Evolutionary conservation across 2,888 invertebrate species (phyloP).

Genomic region (Orthosia gracilis): DNA sequence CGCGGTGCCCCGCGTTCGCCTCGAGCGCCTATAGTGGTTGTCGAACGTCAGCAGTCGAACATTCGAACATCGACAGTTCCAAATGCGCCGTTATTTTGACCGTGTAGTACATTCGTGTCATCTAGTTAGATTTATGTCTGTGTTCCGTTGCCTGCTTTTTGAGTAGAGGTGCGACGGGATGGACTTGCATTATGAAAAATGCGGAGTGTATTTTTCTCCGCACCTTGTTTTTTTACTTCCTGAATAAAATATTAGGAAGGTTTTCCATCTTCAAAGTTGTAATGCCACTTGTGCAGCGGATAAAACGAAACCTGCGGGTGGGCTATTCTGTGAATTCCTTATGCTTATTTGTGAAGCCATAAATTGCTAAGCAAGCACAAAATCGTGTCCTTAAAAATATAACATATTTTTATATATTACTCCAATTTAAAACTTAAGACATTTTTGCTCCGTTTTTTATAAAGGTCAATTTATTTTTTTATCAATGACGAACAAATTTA

Average conservation of each 20-base stretch:
- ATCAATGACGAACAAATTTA: constrained; percentile 37
- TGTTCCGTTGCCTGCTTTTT: constrained; percentile 4
- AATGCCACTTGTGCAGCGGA: background rate
- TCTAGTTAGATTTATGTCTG: too few species aligned
- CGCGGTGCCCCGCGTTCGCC: too few species aligned
- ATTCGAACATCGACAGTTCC: too few species aligned
- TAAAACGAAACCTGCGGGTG: background rate
- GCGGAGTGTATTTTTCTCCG: background rate
- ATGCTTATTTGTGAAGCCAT: background rate
- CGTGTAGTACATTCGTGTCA: too few species aligned
- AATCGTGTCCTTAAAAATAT: too few species aligned
- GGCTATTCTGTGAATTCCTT: background rate
- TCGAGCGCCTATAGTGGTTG: too few species aligned
- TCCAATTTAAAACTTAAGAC: too few species aligned
- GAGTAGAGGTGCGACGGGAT: constrained; percentile 10
- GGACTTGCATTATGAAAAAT: constrained; percentile 33
- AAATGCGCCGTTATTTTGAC: too few species aligned
- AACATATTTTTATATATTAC: too few species aligned
- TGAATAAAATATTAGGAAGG: background rate
- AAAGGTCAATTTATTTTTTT: constrained; percentile 44
- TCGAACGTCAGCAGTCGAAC: too few species aligned
- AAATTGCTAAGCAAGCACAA: background rate
- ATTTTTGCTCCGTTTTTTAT: constrained; percentile 8
- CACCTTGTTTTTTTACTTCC: background rate
- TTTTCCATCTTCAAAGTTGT: background rate